Evolutionary conservation across 2,113 vertebrate species (phyloP).

Genomic region (Porphyrio hochstetteri): DNA sequence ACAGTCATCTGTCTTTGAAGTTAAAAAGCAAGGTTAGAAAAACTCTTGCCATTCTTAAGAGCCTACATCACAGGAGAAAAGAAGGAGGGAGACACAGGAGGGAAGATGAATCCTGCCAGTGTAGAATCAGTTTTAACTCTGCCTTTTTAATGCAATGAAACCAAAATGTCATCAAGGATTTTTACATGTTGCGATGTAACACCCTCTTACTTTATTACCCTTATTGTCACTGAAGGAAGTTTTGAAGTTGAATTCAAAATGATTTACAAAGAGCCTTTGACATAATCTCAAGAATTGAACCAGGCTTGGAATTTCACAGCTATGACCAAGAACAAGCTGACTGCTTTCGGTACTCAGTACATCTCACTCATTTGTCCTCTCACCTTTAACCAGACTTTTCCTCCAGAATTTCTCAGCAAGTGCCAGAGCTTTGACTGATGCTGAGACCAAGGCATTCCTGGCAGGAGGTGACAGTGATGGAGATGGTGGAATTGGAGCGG

Average conservation of each 20-base stretch:
- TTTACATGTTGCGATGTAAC: neutral
- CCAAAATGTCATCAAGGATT: neutral
- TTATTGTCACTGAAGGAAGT: neutral
- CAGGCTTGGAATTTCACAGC: neutral
- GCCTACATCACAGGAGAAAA: neutral
- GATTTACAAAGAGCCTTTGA: neutral
- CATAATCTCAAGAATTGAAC: neutral
- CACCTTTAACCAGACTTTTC: constrained; percentile 70
- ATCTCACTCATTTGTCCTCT: neutral
- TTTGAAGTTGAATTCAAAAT: neutral
- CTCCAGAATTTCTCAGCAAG: constrained; percentile 79
- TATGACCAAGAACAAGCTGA: neutral
- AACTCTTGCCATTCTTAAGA: neutral
- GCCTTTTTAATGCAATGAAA: neutral
- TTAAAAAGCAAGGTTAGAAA: neutral
- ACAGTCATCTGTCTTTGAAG: neutral
- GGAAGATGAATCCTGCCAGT: neutral
- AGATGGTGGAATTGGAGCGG: constrained; percentile 83
- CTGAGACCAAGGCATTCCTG: constrained; percentile 78
- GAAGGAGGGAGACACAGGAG: neutral
- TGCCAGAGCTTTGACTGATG: constrained; percentile 77
- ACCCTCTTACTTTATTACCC: neutral
- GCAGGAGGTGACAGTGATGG: constrained; percentile 79
- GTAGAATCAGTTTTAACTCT: neutral
- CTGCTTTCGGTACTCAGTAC: neutral